These are phyloP conservation scores for Digitonthophagus gazella DNA, from an alignment of 2,888 invertebrate genomes.

Conservation along the genomic window DNA sequence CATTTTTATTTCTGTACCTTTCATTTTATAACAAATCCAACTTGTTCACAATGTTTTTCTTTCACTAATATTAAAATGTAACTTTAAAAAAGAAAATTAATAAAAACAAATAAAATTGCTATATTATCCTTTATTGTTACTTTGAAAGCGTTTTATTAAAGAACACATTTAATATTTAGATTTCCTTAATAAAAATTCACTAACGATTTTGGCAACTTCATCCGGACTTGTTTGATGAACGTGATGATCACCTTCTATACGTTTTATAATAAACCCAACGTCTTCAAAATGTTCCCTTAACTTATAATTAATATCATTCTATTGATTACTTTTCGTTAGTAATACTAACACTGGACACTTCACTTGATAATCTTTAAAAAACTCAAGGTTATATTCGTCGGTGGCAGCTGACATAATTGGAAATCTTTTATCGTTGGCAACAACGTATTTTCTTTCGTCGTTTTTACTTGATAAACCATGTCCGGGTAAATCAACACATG, in stretches of 20 bases:
- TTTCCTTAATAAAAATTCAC: constrained; percentile 13
- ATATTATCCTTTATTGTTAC: too few species aligned
- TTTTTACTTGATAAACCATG: constrained; percentile 59
- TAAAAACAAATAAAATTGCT: too few species aligned
- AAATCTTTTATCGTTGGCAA: constrained; percentile 21
- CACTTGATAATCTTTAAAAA: constrained; percentile 15
- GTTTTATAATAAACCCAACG: constrained; percentile 19
- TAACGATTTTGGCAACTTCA: constrained; percentile 15
- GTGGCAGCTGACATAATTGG: constrained; percentile 4
- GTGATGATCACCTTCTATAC: constrained; percentile 22
- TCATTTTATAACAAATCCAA: too few species aligned
- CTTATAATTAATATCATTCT: background rate
- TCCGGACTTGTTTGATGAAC: constrained; percentile 22
- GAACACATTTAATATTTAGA: background rate
- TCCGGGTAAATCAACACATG: constrained; percentile 60
- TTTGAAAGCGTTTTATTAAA: too few species aligned
- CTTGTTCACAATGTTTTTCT: too few species aligned
- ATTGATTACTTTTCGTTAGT: constrained; percentile 19
- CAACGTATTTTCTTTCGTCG: constrained; percentile 21
- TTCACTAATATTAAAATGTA: too few species aligned
- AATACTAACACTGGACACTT: constrained; percentile 23
- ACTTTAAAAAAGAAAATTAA: too few species aligned
- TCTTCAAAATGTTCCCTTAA: constrained; percentile 19
- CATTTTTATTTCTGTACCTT: too few species aligned
- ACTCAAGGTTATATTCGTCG: constrained; percentile 14